phyloP scores from a whole-genome alignment of 2,888 invertebrate species.

The Drosophila cognata region DNA sequence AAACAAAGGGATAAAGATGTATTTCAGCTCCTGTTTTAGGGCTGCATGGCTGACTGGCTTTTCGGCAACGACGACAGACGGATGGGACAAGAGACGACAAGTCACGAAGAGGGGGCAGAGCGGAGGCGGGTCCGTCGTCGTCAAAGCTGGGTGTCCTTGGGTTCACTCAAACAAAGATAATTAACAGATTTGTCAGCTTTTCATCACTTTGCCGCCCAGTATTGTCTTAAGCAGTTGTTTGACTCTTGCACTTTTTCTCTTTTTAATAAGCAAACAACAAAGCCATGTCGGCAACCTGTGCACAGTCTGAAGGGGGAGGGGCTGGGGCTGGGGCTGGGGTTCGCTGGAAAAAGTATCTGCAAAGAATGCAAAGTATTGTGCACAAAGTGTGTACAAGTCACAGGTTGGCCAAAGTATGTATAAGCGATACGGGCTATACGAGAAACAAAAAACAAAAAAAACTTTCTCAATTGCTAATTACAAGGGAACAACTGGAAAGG shows the following conservation, averaged over 20 bases:
- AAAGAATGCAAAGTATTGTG: constrained; percentile 64
- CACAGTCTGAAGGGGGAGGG: neutral
- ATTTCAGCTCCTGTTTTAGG: constrained; percentile 12
- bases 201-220: constrained; percentile 68
- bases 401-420: constrained; percentile 13
- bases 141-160: neutral
- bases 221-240: constrained; percentile 73
- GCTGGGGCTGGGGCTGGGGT: neutral
- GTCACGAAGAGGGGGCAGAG: neutral
- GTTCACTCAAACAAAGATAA: constrained; percentile 78
- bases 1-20: constrained; percentile 42
- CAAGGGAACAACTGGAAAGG: constrained; percentile 40
- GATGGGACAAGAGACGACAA: neutral
- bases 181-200: constrained; percentile 82
- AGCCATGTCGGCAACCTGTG: constrained; percentile 24
- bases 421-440: constrained; percentile 18
- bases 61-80: neutral
- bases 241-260: constrained; percentile 76
- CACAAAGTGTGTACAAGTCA: constrained; percentile 23
- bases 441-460: constrained; percentile 26
- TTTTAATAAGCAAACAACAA: constrained; percentile 25
- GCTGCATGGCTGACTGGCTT: constrained; percentile 26
- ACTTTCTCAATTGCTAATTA: constrained; percentile 74
- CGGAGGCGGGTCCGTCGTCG: neutral
- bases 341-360: constrained; percentile 23